Base-by-base conservation (phyloP, 2,113 vertebrate species). In the Cathartes aura region DNA sequence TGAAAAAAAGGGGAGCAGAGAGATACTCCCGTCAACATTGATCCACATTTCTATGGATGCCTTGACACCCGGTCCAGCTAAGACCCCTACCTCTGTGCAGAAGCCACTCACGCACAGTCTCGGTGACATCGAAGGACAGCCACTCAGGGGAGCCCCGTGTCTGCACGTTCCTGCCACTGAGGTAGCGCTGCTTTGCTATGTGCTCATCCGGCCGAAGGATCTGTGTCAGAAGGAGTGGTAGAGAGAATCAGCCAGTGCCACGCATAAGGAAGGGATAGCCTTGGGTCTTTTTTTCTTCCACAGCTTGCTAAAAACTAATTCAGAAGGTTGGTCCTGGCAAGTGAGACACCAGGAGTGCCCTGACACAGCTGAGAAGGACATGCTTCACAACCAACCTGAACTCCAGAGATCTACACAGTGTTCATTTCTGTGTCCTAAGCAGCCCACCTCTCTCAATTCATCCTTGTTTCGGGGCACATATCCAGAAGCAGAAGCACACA, bases 101-200 rank as follows among this genome's bases (percentile, higher is more conserved):
- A 36, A 99, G 99, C 99, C 99, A 99, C 97, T 99, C 99, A 12
- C 99, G 98, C 94, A 99, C 99, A 3, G 99, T 99, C 93, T 99
- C 99, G 1, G 99, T 99, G 85, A 99, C 99, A n/a, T 99, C 99
- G 7, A 99, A 99, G 45, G 99, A 99, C 83, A 99, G 98, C 99
- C 99, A 99, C 98, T 99, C 99, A 0, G 98, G 93, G 2, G 98
- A 99, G 90, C 99, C 99, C 93, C 99, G 98, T 16, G 99, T 99
- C 98, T 99, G 98, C 90, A 99, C 99, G 11, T 99, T 99, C 97
- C 99, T 99, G 96, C 99, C 99, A 32, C 98, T 99, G 21, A 99
- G 99, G 97, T 99, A 99, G 85, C 99, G 99, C 98, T 99, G 99
- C 94, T 99, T 99, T 67, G 99, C 99, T 67, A 99, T 99, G 97